These are phyloP conservation scores for Lepus americanus DNA, from an alignment of 2,113 vertebrate species.

Conservation along the genomic window DNA sequence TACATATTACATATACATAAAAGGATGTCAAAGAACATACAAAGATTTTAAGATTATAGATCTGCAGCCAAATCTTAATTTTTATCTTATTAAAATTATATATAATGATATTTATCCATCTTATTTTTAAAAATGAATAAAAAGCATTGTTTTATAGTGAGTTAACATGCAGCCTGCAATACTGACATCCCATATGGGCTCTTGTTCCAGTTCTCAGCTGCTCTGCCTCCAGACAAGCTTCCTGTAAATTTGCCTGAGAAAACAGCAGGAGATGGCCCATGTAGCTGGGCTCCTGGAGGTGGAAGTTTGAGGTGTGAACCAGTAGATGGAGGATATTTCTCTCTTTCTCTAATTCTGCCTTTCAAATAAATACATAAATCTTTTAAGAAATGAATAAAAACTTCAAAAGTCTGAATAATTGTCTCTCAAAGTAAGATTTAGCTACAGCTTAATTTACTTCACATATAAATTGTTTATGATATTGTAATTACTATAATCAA, in stretches of 20 bases:
- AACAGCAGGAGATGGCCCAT: too few species aligned
- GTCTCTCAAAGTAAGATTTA: conserved; percentile 8
- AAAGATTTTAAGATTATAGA: not conserved
- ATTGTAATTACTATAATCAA: not conserved
- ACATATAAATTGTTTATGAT: not conserved
- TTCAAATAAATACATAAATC: too few species aligned
- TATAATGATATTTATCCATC: not conserved
- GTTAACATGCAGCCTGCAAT: too few species aligned
- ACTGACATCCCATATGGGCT: too few species aligned
- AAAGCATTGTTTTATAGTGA: too few species aligned
- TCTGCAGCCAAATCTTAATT: not conserved
- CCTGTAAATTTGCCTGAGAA: too few species aligned
- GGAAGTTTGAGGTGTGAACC: too few species aligned
- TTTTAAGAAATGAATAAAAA: not conserved
- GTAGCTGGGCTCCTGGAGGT: too few species aligned
- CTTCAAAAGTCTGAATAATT: not conserved
- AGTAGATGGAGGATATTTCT: too few species aligned
- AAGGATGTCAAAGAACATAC: not conserved
- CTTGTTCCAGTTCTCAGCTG: too few species aligned
- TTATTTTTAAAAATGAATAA: not conserved
- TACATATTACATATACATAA: not conserved
- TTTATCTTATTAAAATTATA: not conserved
- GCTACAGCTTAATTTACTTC: not conserved
- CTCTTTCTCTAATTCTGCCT: too few species aligned
- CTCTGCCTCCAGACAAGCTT: too few species aligned